phyloP scores from a whole-genome alignment of 2,113 vertebrate species.

The Chunga burmeisteri region DNA sequence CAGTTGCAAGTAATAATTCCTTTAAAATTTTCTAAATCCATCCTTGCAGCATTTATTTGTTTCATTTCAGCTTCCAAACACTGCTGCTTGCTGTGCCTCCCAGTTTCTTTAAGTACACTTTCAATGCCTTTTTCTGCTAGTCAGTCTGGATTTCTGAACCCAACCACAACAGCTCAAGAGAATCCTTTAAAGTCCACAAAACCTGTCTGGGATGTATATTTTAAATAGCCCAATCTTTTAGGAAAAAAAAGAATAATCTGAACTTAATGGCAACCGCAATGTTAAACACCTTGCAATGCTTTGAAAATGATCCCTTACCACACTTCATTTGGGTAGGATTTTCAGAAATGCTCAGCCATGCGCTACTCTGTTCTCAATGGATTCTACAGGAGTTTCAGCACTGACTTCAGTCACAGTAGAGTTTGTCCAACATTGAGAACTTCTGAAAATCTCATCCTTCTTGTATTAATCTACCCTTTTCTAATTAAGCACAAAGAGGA shows the following conservation, averaged over 20 bases:
- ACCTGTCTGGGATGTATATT: not conserved
- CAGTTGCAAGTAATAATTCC: not conserved
- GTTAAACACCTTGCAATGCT: not conserved
- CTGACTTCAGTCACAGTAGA: not conserved
- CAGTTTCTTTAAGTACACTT: not conserved
- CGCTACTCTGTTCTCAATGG: not conserved
- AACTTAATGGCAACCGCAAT: not conserved
- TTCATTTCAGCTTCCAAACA: not conserved
- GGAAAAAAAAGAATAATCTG: not conserved
- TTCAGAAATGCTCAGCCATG: not conserved
- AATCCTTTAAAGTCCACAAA: not conserved
- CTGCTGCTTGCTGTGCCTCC: accelerated
- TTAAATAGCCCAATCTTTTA: not conserved
- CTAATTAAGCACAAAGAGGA: not conserved
- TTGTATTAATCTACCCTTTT: not conserved
- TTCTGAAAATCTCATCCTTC: not conserved
- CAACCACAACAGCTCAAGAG: not conserved
- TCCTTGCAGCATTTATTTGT: not conserved
- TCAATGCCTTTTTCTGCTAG: not conserved
- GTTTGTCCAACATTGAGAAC: not conserved
- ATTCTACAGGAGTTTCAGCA: not conserved
- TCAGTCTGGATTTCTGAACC: not conserved
- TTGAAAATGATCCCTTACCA: not conserved
- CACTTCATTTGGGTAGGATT: not conserved
- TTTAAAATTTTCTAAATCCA: not conserved